Base-by-base conservation (phyloP, 2,888 invertebrate genomes). In the Meghimatium bilineatum region DNA sequence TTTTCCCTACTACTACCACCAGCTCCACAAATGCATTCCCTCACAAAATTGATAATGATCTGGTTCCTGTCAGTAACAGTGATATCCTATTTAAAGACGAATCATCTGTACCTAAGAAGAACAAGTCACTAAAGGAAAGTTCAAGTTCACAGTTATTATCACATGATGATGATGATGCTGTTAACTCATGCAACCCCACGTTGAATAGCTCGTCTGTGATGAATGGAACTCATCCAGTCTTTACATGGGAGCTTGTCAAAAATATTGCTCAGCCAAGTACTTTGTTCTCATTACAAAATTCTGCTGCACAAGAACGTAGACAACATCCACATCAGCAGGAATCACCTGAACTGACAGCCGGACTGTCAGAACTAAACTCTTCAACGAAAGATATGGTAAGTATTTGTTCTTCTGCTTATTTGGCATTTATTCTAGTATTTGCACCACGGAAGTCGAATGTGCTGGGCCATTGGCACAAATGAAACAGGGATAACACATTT, bases 321-420 rank as follows among this genome's bases (percentile, higher is more conserved):
- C 26, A 52, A 2, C 72, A 72, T 49, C 81, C 36, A 1, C 81
- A 44, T 56, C 81, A 78, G 26, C 76, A n/a, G 20, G 75, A 49
- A 32, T 38, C 69, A 32, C 23, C 66, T 26, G 60, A 71, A n/a
- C 49, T 60, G 69, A 60, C 38, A 81, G 81, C 82, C 23, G 76
- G 82, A 49, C 76, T 66, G 29, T 76, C 82, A 66, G 82, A 66
- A 29, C 36, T 82, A 12, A 76, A 49, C 8, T 32, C 60, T 49
- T 83, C 78, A 44, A 63, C 69, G 49, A 82, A 82, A 82, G 69
- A 82, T 69, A 82, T 82, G 82, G 82, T 82, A 56, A 36, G 60
- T 52, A 49, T 36, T 38, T 44, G 44, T n/a, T n/a, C n/a, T n/a
- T n/a, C n/a, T n/a, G n/a, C n/a, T n/a, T n/a, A n/a, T n/a, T n/a